These are phyloP conservation scores for Tyto alba DNA, from an alignment of 2,113 vertebrate genomes.

Conservation along the genomic window DNA sequence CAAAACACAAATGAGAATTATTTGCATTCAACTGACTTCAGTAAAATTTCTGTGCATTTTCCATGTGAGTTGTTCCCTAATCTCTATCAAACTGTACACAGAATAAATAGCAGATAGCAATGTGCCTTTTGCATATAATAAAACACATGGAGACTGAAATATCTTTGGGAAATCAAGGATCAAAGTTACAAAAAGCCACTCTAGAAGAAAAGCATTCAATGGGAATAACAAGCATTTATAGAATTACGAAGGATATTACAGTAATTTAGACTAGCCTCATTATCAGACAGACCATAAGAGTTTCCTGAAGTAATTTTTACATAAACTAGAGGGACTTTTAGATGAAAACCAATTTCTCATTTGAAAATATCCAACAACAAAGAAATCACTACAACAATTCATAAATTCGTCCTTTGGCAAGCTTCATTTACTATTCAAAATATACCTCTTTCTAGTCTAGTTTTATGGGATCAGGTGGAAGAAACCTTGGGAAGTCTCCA, in stretches of 20 bases:
- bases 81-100: constrained; percentile 10
- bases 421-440: background rate
- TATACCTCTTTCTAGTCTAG: background rate
- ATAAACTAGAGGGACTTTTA: background rate
- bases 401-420: background rate
- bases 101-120: background rate
- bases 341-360: background rate
- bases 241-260: background rate
- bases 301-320: background rate
- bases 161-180: background rate
- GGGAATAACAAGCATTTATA: background rate
- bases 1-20: constrained; percentile 20
- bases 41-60: constrained; percentile 26
- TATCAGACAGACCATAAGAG: background rate
- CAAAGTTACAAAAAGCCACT: background rate
- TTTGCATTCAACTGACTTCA: constrained; percentile 2
- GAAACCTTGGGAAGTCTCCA: background rate
- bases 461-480: background rate
- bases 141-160: background rate
- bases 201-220: background rate
- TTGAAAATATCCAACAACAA: background rate
- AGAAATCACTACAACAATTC: background rate
- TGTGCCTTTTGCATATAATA: background rate
- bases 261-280: background rate
- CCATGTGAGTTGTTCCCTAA: constrained; percentile 21